phyloP scores from a whole-genome alignment of 1,140 invertebrate genomes.

The Sycophaga agraensis region DNA sequence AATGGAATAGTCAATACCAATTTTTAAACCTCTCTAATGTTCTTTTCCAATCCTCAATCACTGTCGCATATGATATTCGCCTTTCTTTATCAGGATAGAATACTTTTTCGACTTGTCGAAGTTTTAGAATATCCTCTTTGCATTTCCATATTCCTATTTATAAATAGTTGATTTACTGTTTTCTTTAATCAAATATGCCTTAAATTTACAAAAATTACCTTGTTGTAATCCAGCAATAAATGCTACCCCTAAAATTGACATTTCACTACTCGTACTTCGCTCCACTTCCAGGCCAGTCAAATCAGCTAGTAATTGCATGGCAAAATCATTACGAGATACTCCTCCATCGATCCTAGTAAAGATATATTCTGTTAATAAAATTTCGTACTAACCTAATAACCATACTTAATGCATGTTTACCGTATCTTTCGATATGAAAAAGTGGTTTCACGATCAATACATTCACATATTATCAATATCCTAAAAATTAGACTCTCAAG shows the following conservation, averaged over 20 bases:
- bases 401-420: conserved; percentile 52
- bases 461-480: conserved; percentile 73
- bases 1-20: conserved; percentile 61
- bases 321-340: conserved; percentile 87
- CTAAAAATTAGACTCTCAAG: conserved; percentile 87
- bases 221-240: conserved; percentile 77
- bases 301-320: conserved; percentile 85
- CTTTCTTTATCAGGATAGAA: conserved; percentile 64
- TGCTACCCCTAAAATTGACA: conserved; percentile 77
- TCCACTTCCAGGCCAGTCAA: conserved; percentile 74
- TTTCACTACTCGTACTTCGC: conserved; percentile 67
- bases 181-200: too few relatives aligned
- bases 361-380: not conserved
- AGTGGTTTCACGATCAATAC: conserved; percentile 67
- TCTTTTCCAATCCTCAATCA: conserved; percentile 65
- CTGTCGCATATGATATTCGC: conserved; percentile 50
- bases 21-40: conserved; percentile 68
- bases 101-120: conserved; percentile 63
- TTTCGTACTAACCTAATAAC: not conserved
- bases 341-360: conserved; percentile 83
- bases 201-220: conserved; percentile 59
- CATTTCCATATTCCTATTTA: conserved; percentile 71
- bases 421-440: conserved; percentile 63
- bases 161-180: too few relatives aligned
- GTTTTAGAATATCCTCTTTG: conserved; percentile 65